Base-by-base conservation (phyloP, 2,113 vertebrate species). In the Panthera uncia region DNA sequence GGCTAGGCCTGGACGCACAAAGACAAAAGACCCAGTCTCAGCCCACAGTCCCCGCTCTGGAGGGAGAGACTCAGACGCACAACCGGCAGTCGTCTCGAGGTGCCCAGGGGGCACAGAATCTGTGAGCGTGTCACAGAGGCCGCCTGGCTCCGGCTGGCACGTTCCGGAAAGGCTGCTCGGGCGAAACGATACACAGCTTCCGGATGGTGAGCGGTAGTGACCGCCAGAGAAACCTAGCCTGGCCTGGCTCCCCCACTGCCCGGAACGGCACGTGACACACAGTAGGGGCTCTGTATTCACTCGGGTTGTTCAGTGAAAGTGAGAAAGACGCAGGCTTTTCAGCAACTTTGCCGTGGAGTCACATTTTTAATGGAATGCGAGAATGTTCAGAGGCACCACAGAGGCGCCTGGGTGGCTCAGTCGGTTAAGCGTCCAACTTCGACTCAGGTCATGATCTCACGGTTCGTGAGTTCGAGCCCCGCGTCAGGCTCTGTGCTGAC, bases 181-280 rank as follows among this genome's bases (percentile, higher is more conserved):
- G 48, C 52, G 82, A 78, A 27, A 73, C 1, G 45, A 5, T 5
- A 0, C 23, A 3, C 15, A 0, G 29, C 8, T 21, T 38, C 33
- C 36, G 27, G 68, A 66, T 36, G 41, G 7, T 5, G 55, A 74
- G 25, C 1, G 13, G 66, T 38, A n/a, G 3, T 0, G 14, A 69
- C 6, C 8, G 31, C 23, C 2, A 25, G 0, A 12, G 61, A 13
- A 33, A 14, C 27, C 15, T 4, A 50, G 25, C 11, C 33, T 48
- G 36, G 4, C 4, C 7, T 5, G 2, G 36, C 48, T 1, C 11
- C 52, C 21, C 9, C 66, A 1, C 25, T 7, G 15, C 16, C n/a
- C 16, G 31, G 27, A 48, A 15, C 41, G 4, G 38, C 1, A 12
- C 0, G 2, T 1, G 21, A 31, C 38, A 4, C 21, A 21, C 4